These are phyloP conservation scores for Melinaea menophilus DNA, from an alignment of 2,888 invertebrate species.

Conservation along the genomic window DNA sequence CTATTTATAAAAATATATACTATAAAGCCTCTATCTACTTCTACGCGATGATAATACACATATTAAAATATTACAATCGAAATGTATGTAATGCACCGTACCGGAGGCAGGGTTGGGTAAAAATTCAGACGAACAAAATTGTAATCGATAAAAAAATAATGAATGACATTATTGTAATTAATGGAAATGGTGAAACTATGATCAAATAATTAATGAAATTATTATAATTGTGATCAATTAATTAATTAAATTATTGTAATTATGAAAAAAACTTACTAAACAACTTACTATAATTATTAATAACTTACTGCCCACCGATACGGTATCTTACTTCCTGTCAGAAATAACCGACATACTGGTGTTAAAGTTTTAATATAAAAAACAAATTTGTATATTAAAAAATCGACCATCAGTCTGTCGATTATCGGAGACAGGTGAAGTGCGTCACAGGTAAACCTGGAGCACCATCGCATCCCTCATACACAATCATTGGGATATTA, in stretches of 20 bases:
- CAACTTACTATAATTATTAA: no score
- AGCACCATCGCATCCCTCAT: constrained; percentile 6
- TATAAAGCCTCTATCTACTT: neutral
- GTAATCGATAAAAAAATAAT: neutral
- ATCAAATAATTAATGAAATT: no score
- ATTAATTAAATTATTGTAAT: no score
- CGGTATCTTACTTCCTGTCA: no score
- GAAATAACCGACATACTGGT: no score
- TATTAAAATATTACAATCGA: neutral
- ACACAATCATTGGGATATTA: constrained; percentile 9
- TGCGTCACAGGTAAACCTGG: constrained; percentile 7
- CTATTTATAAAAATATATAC: constrained; percentile 1
- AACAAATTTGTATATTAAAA: no score
- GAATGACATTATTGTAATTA: no score
- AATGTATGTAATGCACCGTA: neutral
- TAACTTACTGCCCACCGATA: no score
- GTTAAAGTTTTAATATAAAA: no score
- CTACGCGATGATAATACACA: neutral
- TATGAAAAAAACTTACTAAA: no score
- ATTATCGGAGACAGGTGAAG: neutral
- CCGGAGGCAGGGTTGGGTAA: neutral
- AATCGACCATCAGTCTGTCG: neutral
- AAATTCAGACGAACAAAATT: neutral
- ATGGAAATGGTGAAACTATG: no score
- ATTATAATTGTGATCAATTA: no score